Base-by-base conservation (phyloP, 2,797 vertebrate species). In the Coregonus suidteri region DNA sequence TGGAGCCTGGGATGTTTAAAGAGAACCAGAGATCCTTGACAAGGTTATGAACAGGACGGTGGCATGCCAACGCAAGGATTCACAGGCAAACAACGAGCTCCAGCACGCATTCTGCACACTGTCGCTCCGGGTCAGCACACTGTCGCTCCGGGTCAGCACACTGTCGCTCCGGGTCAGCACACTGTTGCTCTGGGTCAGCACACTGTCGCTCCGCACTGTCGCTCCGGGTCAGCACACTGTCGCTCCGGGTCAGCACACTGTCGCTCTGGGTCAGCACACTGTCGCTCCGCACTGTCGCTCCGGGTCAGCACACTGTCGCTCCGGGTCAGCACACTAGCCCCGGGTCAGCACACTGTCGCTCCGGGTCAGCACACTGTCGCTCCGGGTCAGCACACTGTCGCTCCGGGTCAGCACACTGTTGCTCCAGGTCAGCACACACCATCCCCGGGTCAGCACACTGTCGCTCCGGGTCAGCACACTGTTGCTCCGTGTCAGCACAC, bases 141-240 rank as follows among this genome's bases (percentile, higher is more conserved):
- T 84, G 82, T 74, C 78, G 82, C 59, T 82, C 3, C 18, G 80
- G 71, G 66, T 37, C 37, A 37, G 6, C 6, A 37, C 35, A 82
- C 83, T 84, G 82, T 74, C 78, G 82, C 59, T 82, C 2, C 15
- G 80, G 71, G 65, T 37, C 35, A 37, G 35, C 4, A 37, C 37
- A 82, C 83, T 84, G 82, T 74, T 78, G 82, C 59, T 82, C 3
- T 15, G 80, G 71, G 66, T 37, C 37, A 37, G 6, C 6, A 37
- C 35, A 82, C 83, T 84, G 82, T 74, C 79, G 82, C 59, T 82
- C 3, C 15, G 79, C 35, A 82, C 83, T 84, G 82, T 74, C 79
- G 82, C 59, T 82, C 3, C 15, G 79, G 71, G 66, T 37, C 37
- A 37, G 6, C 6, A 37, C 35, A 82, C 83, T 84, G 82, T 74